Conservation (phyloP, 1,140 invertebrate species). For the Zaprionus davidi region DNA sequence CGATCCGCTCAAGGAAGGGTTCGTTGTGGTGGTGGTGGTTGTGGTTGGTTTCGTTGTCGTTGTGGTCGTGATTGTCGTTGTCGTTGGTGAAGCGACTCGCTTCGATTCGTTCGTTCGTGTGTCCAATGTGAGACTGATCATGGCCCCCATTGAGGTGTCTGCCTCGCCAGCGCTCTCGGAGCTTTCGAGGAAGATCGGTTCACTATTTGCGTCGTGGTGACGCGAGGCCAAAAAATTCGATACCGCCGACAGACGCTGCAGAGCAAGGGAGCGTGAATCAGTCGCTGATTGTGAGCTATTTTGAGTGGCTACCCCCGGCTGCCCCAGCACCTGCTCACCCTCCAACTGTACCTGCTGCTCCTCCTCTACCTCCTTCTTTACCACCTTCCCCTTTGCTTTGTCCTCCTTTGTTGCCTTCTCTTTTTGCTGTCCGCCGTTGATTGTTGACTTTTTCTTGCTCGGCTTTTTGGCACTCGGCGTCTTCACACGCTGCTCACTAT, state of each 20-base stretch:
- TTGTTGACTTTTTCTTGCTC: constrained; percentile 63
- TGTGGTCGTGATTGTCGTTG: constrained; percentile 1
- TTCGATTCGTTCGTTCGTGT: constrained; percentile 74
- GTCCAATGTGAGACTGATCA: constrained; percentile 64
- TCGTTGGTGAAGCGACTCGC: constrained; percentile 17
- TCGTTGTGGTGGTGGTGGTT: constrained; percentile 46
- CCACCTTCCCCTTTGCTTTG: background rate
- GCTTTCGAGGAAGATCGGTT: constrained; percentile 83
- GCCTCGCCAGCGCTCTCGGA: constrained; percentile 77
- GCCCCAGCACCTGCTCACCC: background rate
- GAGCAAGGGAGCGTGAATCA: constrained; percentile 56
- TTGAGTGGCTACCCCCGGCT: constrained; percentile 17
- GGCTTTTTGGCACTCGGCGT: constrained; percentile 47
- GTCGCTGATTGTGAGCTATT: constrained; percentile 38
- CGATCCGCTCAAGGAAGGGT: background rate
- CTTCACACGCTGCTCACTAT: constrained; percentile 64
- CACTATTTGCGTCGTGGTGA: constrained; percentile 81
- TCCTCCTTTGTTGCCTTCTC: constrained; percentile 34
- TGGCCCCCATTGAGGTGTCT: constrained; percentile 24
- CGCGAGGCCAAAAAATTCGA: constrained; percentile 83
- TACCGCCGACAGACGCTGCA: constrained; percentile 60
- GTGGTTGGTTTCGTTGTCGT: constrained; percentile 46
- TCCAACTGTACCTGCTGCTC: background rate
- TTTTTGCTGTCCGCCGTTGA: constrained; percentile 41
- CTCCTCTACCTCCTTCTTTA: background rate